These are phyloP conservation scores for Nyctalus aviator DNA, from an alignment of 2,797 vertebrate genomes.

Conservation along the genomic window DNA sequence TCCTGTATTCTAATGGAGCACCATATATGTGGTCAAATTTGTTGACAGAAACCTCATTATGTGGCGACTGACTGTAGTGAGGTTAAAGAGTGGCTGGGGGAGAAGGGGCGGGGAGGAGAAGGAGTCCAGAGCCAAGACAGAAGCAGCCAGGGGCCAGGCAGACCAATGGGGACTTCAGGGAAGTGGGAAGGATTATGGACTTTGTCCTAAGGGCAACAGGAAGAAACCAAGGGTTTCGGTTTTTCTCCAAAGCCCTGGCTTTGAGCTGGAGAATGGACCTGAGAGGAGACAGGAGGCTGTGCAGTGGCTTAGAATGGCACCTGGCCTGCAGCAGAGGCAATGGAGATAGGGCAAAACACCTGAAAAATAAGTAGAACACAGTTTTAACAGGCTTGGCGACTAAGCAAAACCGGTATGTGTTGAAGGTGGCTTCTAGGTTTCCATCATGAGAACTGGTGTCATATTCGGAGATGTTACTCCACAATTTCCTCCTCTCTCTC, in stretches of 20 bases:
- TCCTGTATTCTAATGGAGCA: neutral
- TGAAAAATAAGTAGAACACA: neutral
- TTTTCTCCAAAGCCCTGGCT: neutral
- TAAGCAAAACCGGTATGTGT: neutral
- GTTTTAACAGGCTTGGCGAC: neutral
- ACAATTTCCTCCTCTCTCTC: neutral
- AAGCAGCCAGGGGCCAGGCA: neutral
- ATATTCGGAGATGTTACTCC: neutral
- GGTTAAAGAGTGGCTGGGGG: accelerated
- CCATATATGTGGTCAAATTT: neutral
- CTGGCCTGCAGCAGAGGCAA: neutral
- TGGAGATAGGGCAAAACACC: neutral
- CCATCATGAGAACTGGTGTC: neutral
- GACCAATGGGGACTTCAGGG: neutral
- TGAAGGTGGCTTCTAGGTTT: neutral
- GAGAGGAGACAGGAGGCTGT: accelerated
- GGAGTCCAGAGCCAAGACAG: neutral
- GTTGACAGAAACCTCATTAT: neutral
- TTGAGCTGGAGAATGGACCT: neutral
- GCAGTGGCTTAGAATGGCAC: neutral
- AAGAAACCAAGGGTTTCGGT: neutral
- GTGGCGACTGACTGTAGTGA: neutral
- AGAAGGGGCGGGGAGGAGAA: too few species aligned
- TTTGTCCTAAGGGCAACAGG: neutral
- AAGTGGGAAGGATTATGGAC: neutral